These are phyloP conservation scores for Daphoenositta chrysoptera DNA, from an alignment of 2,113 vertebrate genomes.

Conservation along the genomic window DNA sequence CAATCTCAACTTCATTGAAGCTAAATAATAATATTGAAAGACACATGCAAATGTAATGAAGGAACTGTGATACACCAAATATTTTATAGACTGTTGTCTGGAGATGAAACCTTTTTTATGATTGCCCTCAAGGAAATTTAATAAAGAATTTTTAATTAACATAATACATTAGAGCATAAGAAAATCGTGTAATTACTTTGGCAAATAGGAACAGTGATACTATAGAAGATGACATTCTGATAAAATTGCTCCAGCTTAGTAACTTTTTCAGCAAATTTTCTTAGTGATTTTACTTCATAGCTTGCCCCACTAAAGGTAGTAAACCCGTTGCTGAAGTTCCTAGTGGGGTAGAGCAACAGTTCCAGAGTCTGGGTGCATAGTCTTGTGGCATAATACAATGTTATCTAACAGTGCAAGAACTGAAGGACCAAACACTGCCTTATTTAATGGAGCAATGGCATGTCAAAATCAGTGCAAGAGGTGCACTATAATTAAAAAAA, in stretches of 20 bases:
- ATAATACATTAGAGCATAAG: neutral
- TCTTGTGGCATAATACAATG: neutral
- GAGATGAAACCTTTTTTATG: neutral
- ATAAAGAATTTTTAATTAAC: neutral
- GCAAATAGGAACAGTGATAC: neutral
- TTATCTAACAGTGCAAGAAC: neutral
- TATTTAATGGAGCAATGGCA: neutral
- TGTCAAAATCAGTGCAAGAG: neutral
- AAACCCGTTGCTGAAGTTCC: neutral
- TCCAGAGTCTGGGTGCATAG: neutral
- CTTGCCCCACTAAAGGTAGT: neutral
- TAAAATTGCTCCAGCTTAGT: neutral
- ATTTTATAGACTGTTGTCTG: neutral
- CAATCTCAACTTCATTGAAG: neutral
- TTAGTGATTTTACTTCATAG: neutral
- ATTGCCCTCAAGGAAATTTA: conserved; percentile 9
- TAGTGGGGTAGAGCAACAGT: neutral
- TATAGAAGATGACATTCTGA: neutral
- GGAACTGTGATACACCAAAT: neutral
- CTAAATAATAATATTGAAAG: neutral
- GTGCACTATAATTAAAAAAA: neutral
- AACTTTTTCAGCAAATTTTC: neutral
- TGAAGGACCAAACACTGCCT: neutral
- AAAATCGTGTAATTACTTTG: neutral
- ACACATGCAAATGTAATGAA: neutral